A percentile compares a stretch with the other conserved stretches of the same genome.
These are phyloP conservation scores for Falco biarmicus DNA, from an alignment of 2,797 vertebrate genomes.

Conservation along the genomic window DNA sequence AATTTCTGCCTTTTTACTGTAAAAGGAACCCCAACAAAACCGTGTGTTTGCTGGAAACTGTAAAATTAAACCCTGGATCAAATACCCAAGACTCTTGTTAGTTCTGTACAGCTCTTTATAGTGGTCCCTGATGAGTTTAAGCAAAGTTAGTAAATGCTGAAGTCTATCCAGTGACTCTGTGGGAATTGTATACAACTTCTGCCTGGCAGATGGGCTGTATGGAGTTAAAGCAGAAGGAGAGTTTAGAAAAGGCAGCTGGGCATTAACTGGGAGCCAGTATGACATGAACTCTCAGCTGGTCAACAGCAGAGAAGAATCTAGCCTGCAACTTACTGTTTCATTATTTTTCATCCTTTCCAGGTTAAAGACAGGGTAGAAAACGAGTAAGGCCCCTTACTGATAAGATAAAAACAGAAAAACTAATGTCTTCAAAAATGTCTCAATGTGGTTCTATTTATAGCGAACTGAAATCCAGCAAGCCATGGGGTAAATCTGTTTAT, in stretches of 20 bases:
- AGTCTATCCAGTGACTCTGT: not conserved
- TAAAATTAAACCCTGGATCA: constrained; percentile 16
- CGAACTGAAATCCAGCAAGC: not conserved
- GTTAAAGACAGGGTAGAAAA: not conserved
- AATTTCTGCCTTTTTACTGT: not conserved
- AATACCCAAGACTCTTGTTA: not conserved
- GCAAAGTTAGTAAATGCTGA: constrained; percentile 10
- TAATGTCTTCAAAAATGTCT: not conserved
- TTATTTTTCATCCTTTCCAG: not conserved
- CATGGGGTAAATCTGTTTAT: not conserved
- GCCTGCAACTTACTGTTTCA: not conserved
- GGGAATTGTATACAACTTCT: not conserved
- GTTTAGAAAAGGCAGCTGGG: not conserved
- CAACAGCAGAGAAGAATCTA: not conserved
- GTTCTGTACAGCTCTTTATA: not conserved
- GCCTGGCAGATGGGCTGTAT: not conserved
- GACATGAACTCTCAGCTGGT: not conserved
- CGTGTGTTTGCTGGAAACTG: not conserved
- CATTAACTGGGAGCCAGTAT: not conserved
- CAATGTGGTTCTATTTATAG: not conserved
- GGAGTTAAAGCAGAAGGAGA: not conserved
- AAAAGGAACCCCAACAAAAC: not conserved
- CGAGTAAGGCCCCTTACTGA: not conserved
- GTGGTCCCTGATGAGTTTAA: not conserved
- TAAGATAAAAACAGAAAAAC: not conserved